phyloP scores from a whole-genome alignment of 2,113 vertebrate species.

The Podarcis cretensis region DNA sequence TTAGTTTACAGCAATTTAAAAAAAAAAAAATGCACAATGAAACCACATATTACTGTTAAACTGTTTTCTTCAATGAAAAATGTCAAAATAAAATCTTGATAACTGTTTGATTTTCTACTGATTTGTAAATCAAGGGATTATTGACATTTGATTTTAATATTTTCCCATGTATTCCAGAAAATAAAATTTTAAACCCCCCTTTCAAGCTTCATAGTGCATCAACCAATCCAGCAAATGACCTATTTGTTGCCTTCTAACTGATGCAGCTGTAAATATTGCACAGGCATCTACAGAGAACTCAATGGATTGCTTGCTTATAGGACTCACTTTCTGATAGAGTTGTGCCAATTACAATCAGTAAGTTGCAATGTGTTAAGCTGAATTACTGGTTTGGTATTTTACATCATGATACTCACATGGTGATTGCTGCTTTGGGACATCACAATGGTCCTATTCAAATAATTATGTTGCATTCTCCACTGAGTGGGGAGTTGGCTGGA shows the following conservation, averaged over 20 bases:
- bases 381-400: neutral
- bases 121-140: neutral
- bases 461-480: neutral
- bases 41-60: neutral
- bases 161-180: neutral
- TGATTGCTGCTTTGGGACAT: neutral
- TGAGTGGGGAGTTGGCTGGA: neutral
- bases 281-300: neutral
- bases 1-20: neutral
- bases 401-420: too few species aligned
- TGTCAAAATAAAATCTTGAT: neutral
- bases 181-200: neutral
- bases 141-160: neutral
- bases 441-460: neutral
- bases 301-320: neutral
- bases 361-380: neutral
- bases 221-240: neutral
- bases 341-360: neutral
- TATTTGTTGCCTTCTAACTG: neutral
- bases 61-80: neutral
- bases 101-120: too few species aligned
- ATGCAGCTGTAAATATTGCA: too few species aligned
- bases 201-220: neutral
- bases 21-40: neutral
- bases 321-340: neutral